Percentiles rank a stretch among this genome's conserved stretches.
Evolutionary conservation across 2,888 invertebrate genomes (phyloP).

Genomic region (Mactromeris polynyma): DNA sequence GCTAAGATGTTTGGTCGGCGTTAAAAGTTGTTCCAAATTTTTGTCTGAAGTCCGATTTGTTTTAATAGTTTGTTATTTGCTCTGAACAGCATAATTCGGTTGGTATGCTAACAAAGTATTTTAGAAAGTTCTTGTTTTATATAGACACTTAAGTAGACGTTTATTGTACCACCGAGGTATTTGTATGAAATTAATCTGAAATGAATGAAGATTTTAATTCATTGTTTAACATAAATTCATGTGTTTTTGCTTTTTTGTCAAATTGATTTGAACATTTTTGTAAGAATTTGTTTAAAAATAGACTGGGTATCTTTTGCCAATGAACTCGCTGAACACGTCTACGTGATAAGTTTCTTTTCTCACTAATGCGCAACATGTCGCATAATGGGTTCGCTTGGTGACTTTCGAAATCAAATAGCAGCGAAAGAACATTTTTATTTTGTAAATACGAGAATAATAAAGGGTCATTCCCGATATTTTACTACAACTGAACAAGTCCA

Average conservation of each 20-base stretch:
- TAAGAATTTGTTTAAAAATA: background rate
- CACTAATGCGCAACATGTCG: too few relatives aligned
- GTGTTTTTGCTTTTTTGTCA: background rate
- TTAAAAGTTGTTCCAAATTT: background rate
- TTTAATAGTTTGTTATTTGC: background rate
- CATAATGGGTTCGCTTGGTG: too few relatives aligned
- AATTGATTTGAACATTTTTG: background rate
- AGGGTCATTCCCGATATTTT: too few relatives aligned
- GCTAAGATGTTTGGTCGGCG: background rate
- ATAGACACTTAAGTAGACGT: background rate
- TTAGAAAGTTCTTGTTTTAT: background rate
- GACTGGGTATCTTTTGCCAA: background rate
- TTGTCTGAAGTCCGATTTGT: background rate
- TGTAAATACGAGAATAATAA: too few relatives aligned
- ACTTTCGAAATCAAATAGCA: too few relatives aligned
- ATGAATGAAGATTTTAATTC: background rate
- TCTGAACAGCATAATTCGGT: background rate
- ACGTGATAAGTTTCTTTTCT: too few relatives aligned
- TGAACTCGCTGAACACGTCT: too few relatives aligned
- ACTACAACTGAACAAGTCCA: too few relatives aligned
- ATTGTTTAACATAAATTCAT: background rate
- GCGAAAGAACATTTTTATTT: too few relatives aligned
- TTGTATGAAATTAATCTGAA: background rate
- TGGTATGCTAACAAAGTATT: background rate
- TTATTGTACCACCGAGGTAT: background rate